phyloP scores from a whole-genome alignment of 1,140 invertebrate genomes.

The Hycleus cichorii region DNA sequence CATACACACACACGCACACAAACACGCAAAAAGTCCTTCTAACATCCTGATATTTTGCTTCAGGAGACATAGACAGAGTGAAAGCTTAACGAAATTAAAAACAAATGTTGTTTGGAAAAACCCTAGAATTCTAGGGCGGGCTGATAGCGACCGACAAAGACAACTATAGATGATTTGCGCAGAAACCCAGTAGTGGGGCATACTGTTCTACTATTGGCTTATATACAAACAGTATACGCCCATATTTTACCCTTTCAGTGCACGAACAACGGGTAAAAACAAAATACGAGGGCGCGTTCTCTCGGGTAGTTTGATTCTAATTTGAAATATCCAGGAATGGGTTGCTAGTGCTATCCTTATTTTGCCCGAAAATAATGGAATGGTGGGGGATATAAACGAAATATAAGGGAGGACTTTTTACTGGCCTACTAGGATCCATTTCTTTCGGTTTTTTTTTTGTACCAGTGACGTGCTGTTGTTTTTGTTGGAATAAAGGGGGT shows the following conservation, averaged over 20 bases:
- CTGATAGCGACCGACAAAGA: too few species aligned
- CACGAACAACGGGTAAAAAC: slow-evolving; percentile 33
- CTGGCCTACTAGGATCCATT: slow-evolving; percentile 12
- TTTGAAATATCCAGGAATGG: slow-evolving; percentile 26
- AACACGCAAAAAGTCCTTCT: too few species aligned
- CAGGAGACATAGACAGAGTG: too few species aligned
- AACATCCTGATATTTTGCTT: too few species aligned
- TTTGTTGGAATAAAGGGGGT: slow-evolving; percentile 17
- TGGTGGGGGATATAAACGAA: too few species aligned
- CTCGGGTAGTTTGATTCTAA: slow-evolving; percentile 31
- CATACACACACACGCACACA: too few species aligned
- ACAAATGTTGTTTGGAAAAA: not conserved
- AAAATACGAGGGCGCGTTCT: slow-evolving; percentile 30
- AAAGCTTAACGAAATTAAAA: slow-evolving; percentile 5
- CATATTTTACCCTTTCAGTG: slow-evolving; percentile 21
- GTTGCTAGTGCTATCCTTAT: slow-evolving; percentile 23
- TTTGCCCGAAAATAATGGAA: too few species aligned
- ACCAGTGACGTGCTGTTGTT: slow-evolving; percentile 17
- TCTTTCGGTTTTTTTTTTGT: slow-evolving; percentile 4
- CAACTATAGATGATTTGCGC: not conserved
- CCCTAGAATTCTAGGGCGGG: too few species aligned
- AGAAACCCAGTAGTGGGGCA: slow-evolving; percentile 15
- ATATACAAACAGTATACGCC: slow-evolving; percentile 29
- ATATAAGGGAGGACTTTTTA: slow-evolving; percentile 18
- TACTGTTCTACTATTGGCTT: slow-evolving; percentile 29